These are phyloP conservation scores for Porites divaricata DNA, from an alignment of 92 coral and sea anemone genomes.

Conservation along the genomic window DNA sequence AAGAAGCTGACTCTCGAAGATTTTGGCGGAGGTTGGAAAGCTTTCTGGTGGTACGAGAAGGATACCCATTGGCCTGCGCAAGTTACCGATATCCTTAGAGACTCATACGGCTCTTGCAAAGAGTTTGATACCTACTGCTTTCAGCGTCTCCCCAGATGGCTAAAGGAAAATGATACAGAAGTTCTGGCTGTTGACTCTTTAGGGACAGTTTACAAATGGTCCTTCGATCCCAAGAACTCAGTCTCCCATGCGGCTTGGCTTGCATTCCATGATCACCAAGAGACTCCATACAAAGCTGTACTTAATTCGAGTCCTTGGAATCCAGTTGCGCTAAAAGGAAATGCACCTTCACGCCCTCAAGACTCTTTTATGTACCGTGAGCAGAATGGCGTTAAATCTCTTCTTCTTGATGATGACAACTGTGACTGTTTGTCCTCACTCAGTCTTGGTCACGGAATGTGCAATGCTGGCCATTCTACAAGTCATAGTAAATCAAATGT, in stretches of 20 bases:
- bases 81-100: slow-evolving; percentile 58
- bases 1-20: slow-evolving; percentile 46
- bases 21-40: slow-evolving; percentile 78
- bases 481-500: slow-evolving; percentile 49
- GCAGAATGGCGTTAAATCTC: slow-evolving; percentile 69
- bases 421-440: slow-evolving; percentile 72
- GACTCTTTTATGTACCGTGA: slow-evolving; percentile 84
- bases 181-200: slow-evolving; percentile 69
- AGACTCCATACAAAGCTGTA: slow-evolving; percentile 30
- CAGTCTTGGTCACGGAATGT: slow-evolving; percentile 78
- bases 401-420: slow-evolving; percentile 74
- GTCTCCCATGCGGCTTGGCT: slow-evolving; percentile 79
- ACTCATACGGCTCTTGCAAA: slow-evolving; percentile 62
- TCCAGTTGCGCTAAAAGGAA: slow-evolving; percentile 63
- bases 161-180: slow-evolving; percentile 66
- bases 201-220: slow-evolving; percentile 76
- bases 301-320: slow-evolving; percentile 70
- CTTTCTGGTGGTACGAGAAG: slow-evolving; percentile 84
- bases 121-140: slow-evolving; percentile 67
- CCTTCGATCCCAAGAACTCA: slow-evolving; percentile 61
- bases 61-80: slow-evolving; percentile 64
- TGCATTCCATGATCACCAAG: slow-evolving; percentile 73
- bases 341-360: slow-evolving; percentile 50
- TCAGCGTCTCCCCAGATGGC: slow-evolving; percentile 76
- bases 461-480: slow-evolving; percentile 55